A percentile compares a stretch with the other conserved stretches of the same genome.
phyloP scores from a whole-genome alignment of 2,888 invertebrate species.

The Hartigia nigra region DNA sequence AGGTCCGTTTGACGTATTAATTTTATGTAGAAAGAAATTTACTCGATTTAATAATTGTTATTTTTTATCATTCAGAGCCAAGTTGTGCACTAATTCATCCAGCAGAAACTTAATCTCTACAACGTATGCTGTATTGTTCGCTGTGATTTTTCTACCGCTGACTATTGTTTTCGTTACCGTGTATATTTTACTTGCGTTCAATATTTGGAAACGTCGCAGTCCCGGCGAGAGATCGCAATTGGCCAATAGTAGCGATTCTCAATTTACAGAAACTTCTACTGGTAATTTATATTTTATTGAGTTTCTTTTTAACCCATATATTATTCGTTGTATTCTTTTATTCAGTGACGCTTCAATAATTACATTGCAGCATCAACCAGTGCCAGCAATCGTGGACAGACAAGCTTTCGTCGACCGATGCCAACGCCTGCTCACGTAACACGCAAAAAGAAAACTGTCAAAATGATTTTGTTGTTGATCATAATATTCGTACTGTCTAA shows the following conservation, averaged over 20 bases:
- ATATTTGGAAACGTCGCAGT: conserved; percentile 40
- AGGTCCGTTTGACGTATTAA: conserved; percentile 31
- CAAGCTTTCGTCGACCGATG: conserved; percentile 14
- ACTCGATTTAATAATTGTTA: conserved; percentile 5
- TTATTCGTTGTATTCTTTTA: not conserved
- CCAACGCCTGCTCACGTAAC: conserved; percentile 33
- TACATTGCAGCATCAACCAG: conserved; percentile 32
- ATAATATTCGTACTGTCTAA: conserved; percentile 69
- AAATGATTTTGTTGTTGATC: conserved; percentile 70
- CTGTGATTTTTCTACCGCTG: conserved; percentile 46
- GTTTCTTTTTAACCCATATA: not conserved
- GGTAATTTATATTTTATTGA: conserved; percentile 20
- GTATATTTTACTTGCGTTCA: conserved; percentile 44
- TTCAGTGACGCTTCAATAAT: not conserved
- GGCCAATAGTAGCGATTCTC: conserved; percentile 32
- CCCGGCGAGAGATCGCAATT: conserved; percentile 30
- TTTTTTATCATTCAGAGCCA: conserved; percentile 26
- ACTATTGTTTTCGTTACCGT: conserved; percentile 41
- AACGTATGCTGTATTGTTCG: conserved; percentile 41
- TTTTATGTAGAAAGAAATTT: conserved; percentile 6
- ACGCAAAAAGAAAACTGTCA: conserved; percentile 70
- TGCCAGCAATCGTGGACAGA: conserved; percentile 22
- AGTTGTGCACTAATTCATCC: conserved; percentile 30
- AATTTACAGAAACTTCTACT: conserved; percentile 32
- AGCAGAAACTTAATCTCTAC: conserved; percentile 31